Percentiles rank a stretch among this genome's conserved stretches.
These are phyloP conservation scores for Conchocele bisecta DNA, from an alignment of 2,888 invertebrate species.

Conservation along the genomic window DNA sequence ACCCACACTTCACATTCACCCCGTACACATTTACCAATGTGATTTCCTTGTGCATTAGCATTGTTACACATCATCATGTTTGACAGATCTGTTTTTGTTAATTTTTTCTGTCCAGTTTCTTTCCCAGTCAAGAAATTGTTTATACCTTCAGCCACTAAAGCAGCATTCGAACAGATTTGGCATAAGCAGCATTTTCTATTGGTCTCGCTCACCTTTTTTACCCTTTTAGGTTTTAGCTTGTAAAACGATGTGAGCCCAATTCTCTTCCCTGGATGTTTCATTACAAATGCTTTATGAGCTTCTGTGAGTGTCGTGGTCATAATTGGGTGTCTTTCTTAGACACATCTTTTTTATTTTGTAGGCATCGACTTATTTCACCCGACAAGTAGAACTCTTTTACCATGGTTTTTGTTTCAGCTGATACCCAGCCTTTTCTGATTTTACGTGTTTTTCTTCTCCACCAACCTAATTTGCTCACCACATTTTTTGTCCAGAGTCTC, in stretches of 20 bases:
- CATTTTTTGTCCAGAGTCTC: too few species aligned
- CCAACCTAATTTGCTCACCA: too few species aligned
- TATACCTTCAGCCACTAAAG: slow-evolving; percentile 13
- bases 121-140: slow-evolving; percentile 5
- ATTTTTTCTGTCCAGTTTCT: neutral
- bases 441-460: too few species aligned
- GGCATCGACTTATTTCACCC: slow-evolving; percentile 20
- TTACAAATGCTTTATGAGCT: slow-evolving; percentile 6
- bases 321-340: neutral
- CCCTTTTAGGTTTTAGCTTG: slow-evolving; percentile 21
- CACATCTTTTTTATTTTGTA: slow-evolving; percentile 26
- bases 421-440: neutral
- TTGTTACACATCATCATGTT: neutral
- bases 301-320: slow-evolving; percentile 26
- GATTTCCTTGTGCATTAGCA: neutral
- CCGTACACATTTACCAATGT: slow-evolving; percentile 1
- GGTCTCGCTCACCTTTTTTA: slow-evolving; percentile 28
- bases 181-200: slow-evolving; percentile 26
- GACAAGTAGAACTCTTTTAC: slow-evolving; percentile 9
- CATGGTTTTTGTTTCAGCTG: neutral
- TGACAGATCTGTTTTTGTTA: slow-evolving; percentile 6
- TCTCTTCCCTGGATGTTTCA: slow-evolving; percentile 6
- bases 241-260: slow-evolving; percentile 21
- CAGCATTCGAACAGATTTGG: slow-evolving; percentile 31
- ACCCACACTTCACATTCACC: slow-evolving; percentile 9